Evolutionary conservation across 2,113 vertebrate species (phyloP).

Genomic region (Petroica traversi): DNA sequence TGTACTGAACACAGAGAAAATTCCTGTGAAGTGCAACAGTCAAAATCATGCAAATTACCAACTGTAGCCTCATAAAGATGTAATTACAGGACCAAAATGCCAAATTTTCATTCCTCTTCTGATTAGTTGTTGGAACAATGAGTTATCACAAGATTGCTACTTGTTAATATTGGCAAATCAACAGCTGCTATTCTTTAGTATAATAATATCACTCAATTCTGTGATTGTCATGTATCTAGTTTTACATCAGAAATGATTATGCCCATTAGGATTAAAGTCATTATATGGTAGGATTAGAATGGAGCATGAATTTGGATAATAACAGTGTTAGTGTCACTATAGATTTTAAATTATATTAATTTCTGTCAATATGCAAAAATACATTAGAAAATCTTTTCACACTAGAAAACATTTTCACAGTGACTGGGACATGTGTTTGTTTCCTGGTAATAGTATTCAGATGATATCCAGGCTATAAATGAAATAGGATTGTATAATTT

Average conservation of each 20-base stretch:
- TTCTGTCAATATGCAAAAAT: constrained; percentile 59
- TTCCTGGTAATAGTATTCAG: constrained; percentile 28
- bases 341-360: constrained; percentile 62
- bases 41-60: constrained; percentile 58
- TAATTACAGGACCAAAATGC: constrained; percentile 58
- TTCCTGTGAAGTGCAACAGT: constrained; percentile 22
- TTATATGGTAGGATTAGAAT: constrained; percentile 52
- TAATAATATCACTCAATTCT: constrained; percentile 66
- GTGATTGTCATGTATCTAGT: constrained; percentile 53
- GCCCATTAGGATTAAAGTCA: constrained; percentile 66
- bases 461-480: constrained; percentile 36
- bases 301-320: constrained; percentile 58
- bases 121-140: constrained; percentile 61
- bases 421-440: constrained; percentile 6
- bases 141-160: constrained; percentile 60
- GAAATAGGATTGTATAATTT: constrained; percentile 50
- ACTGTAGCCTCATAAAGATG: constrained; percentile 52
- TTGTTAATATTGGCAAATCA: constrained; percentile 67
- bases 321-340: constrained; percentile 51
- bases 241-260: constrained; percentile 62
- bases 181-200: constrained; percentile 58
- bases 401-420: constrained; percentile 27
- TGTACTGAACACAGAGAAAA: constrained; percentile 18
- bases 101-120: constrained; percentile 45
- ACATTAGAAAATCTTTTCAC: constrained; percentile 44